These are phyloP conservation scores for Hippocampus kuda DNA, from an alignment of 2,797 vertebrate species.

Conservation along the genomic window DNA sequence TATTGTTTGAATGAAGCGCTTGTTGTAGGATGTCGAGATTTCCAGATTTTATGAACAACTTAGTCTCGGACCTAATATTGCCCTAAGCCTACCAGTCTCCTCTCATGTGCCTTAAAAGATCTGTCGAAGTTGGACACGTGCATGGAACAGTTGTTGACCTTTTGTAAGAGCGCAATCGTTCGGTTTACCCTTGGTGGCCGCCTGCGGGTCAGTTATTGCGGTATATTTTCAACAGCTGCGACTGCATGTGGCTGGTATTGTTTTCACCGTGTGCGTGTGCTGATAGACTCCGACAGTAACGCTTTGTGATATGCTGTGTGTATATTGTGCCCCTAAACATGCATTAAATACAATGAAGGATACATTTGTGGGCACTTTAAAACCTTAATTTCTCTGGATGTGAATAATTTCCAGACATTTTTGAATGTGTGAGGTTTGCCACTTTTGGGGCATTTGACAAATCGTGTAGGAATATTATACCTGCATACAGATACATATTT, in stretches of 20 bases:
- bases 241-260: background rate
- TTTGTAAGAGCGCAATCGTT: constrained; percentile 8
- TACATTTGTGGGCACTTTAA: no score
- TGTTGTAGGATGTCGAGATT: constrained; percentile 43
- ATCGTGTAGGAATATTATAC: no score
- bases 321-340: background rate
- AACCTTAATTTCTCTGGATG: no score
- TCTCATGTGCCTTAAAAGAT: constrained; percentile 29
- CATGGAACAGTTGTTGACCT: constrained; percentile 9
- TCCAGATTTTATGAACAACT: constrained; percentile 34
- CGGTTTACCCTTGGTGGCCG: background rate
- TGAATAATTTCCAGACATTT: no score
- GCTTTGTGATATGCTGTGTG: background rate
- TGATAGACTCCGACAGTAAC: background rate
- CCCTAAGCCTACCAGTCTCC: constrained; percentile 31
- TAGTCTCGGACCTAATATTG: constrained; percentile 36
- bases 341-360: no score
- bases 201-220: background rate
- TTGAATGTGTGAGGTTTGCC: no score
- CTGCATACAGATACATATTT: no score
- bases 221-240: constrained; percentile 1
- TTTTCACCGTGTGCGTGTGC: background rate
- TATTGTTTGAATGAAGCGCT: constrained; percentile 47
- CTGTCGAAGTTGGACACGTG: constrained; percentile 14
- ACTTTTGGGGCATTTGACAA: no score